Conservation (phyloP, 2,888 invertebrate species). For the Bhutanitis thaidina region DNA sequence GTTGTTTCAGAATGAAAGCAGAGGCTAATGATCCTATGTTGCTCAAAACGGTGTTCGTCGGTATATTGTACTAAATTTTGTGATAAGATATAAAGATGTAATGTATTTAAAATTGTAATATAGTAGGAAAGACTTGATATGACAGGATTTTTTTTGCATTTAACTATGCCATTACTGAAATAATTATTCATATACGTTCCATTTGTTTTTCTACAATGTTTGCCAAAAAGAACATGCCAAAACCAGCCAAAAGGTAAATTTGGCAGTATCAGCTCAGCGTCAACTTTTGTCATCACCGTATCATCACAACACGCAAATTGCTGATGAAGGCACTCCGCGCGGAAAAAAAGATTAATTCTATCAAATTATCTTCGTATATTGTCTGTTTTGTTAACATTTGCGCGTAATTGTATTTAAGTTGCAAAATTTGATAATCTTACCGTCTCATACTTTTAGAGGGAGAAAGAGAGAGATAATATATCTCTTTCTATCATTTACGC, state of each 20-base stretch:
- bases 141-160: conserved; percentile 5
- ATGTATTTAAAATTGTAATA: not conserved
- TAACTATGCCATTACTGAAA: conserved; percentile 1
- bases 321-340: too few relatives aligned
- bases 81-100: too few relatives aligned
- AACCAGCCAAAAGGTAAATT: conserved; percentile 42
- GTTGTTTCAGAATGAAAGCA: too few relatives aligned
- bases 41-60: not conserved
- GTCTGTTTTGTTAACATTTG: too few relatives aligned
- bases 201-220: conserved; percentile 19
- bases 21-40: not conserved
- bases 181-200: not conserved
- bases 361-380: conserved; percentile 27
- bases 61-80: not conserved
- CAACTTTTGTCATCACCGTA: conserved; percentile 26
- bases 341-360: too few relatives aligned
- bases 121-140: not conserved
- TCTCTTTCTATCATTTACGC: too few relatives aligned
- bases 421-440: too few relatives aligned
- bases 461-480: too few relatives aligned
- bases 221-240: conserved; percentile 59
- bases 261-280: conserved; percentile 42
- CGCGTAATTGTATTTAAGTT: too few relatives aligned
- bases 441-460: too few relatives aligned
- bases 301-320: conserved; percentile 32